Percentiles rank a stretch among this genome's conserved stretches.
These are phyloP conservation scores for Papilio elwesi DNA, from an alignment of 2,888 invertebrate species.

Conservation along the genomic window DNA sequence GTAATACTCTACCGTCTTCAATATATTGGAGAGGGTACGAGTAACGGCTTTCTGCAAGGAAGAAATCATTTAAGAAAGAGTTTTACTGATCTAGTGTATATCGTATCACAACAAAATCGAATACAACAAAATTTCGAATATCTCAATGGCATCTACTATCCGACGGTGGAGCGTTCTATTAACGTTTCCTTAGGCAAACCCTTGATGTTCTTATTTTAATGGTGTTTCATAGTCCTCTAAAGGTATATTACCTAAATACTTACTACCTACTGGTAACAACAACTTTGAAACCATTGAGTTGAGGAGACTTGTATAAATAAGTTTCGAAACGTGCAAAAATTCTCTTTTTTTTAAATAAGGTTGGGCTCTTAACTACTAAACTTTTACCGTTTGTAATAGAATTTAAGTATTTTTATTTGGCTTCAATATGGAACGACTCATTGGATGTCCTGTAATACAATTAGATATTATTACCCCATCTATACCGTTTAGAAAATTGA, in stretches of 20 bases:
- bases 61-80: slow-evolving; percentile 12
- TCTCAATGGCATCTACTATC: not conserved
- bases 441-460: slow-evolving; percentile 7
- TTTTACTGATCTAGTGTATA: not conserved
- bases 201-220: too few relatives aligned
- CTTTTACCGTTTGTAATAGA: not conserved
- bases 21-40: slow-evolving; percentile 25
- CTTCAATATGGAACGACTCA: slow-evolving; percentile 8
- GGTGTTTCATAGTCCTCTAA: too few relatives aligned
- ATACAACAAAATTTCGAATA: not conserved
- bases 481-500: slow-evolving; percentile 16
- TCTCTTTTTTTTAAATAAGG: too few relatives aligned
- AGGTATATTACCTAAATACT: too few relatives aligned
- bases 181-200: too few relatives aligned
- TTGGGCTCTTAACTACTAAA: not conserved
- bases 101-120: not conserved
- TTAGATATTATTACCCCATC: slow-evolving; percentile 9
- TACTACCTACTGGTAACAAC: too few relatives aligned
- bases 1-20: slow-evolving; percentile 24
- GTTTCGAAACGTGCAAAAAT: too few relatives aligned
- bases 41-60: slow-evolving; percentile 20
- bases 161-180: too few relatives aligned
- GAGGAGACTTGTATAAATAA: too few relatives aligned
- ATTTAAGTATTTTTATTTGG: slow-evolving; percentile 10
- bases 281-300: too few relatives aligned